Evolutionary conservation across 2,113 vertebrate species (phyloP).

Genomic region (Coryphaenoides rupestris): DNA sequence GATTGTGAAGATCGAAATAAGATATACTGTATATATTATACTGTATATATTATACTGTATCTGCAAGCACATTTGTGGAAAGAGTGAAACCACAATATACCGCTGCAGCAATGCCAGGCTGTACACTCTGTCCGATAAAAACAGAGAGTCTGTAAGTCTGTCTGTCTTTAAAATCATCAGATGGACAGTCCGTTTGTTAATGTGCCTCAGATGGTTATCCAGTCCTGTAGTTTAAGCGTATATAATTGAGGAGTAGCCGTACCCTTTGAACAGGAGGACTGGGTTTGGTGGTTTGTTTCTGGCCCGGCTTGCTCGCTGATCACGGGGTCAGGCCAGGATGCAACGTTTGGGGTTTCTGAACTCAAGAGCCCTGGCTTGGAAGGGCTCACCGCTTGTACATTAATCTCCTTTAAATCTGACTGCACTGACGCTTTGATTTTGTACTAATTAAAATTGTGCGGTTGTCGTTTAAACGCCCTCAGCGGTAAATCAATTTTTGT

Average conservation of each 20-base stretch:
- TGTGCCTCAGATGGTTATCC: constrained; percentile 29
- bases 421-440: background rate
- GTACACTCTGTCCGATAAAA: too few relatives aligned
- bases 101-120: too few relatives aligned
- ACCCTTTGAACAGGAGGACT: constrained; percentile 46
- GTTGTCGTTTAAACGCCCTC: background rate
- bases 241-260: constrained; percentile 58
- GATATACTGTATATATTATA: too few relatives aligned
- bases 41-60: too few relatives aligned
- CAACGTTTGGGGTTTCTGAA: constrained; percentile 36
- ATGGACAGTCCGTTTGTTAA: constrained; percentile 2
- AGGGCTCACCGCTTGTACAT: constrained; percentile 11
- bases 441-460: background rate
- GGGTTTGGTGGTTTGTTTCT: constrained; percentile 47
- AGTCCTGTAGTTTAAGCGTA: constrained; percentile 37
- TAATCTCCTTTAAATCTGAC: background rate
- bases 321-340: constrained; percentile 49
- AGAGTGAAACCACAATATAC: background rate
- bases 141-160: background rate
- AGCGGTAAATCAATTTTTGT: background rate
- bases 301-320: constrained; percentile 43
- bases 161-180: too few relatives aligned
- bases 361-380: constrained; percentile 20
- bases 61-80: too few relatives aligned
- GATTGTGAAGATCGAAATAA: too few relatives aligned